Conservation (phyloP, 92 coral and sea anemone species). For the Phymanthus crucifer region DNA sequence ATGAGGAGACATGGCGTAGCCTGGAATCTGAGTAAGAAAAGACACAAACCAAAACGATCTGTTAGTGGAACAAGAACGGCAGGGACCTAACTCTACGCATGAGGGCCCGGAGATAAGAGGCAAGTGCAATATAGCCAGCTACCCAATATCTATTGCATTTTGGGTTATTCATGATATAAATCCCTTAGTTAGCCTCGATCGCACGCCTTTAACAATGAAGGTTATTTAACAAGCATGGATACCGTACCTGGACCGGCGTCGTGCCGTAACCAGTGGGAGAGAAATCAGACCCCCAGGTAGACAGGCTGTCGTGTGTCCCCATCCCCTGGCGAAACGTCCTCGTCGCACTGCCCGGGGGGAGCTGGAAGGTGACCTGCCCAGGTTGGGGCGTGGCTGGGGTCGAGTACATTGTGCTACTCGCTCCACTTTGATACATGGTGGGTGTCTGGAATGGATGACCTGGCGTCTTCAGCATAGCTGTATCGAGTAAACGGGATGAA, state of each 20-base stretch:
- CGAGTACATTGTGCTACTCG: slow-evolving; percentile 24
- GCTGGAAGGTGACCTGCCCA: slow-evolving; percentile 42
- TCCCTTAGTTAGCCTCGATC: too few relatives aligned
- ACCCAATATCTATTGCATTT: too few relatives aligned
- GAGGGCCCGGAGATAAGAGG: too few relatives aligned
- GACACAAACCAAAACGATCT: neutral
- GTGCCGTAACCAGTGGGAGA: slow-evolving; percentile 55
- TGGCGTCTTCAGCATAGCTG: slow-evolving; percentile 69
- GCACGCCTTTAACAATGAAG: too few relatives aligned
- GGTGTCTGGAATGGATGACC: slow-evolving; percentile 66
- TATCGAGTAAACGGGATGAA: slow-evolving; percentile 59
- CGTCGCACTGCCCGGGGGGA: slow-evolving; percentile 58
- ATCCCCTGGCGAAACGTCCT: slow-evolving; percentile 71
- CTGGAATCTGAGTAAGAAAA: neutral
- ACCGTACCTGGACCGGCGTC: slow-evolving; percentile 43
- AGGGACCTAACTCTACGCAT: too few relatives aligned
- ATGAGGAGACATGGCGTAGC: slow-evolving; percentile 68
- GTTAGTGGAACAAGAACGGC: too few relatives aligned
- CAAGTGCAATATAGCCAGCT: too few relatives aligned
- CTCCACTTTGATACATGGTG: slow-evolving; percentile 11
- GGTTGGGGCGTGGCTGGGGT: slow-evolving; percentile 12
- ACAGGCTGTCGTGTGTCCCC: slow-evolving; percentile 68
- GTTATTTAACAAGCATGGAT: too few relatives aligned
- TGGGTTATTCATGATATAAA: too few relatives aligned
- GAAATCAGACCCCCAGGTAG: slow-evolving; percentile 99